Evolutionary conservation across 2,797 vertebrate species (phyloP).

Genomic region (Geranospiza caerulescens): DNA sequence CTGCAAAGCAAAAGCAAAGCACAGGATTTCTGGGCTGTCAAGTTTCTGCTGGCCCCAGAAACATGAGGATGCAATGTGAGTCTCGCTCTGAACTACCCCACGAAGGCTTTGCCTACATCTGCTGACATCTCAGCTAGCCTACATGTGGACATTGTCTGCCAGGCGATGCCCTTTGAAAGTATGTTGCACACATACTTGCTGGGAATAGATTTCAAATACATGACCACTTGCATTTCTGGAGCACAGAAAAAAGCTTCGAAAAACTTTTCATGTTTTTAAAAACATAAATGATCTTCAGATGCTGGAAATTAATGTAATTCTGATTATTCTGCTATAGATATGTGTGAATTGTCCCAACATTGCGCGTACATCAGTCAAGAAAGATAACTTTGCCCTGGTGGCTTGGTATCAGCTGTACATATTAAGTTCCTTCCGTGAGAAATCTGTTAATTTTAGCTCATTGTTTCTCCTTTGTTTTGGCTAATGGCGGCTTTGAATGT

Average conservation of each 20-base stretch:
- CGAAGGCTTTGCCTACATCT: not conserved
- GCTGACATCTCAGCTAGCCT: not conserved
- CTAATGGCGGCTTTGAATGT: not conserved
- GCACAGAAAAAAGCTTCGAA: not conserved
- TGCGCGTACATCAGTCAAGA: not conserved
- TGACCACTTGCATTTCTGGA: not conserved
- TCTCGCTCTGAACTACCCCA: not conserved
- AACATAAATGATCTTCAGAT: not conserved
- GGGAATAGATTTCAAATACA: conserved; percentile 30
- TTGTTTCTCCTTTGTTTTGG: not conserved
- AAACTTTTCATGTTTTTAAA: not conserved
- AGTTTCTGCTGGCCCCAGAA: conserved; percentile 5
- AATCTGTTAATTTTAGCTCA: not conserved
- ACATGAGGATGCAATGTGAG: not conserved
- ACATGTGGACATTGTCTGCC: not conserved
- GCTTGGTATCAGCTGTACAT: not conserved
- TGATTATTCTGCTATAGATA: not conserved
- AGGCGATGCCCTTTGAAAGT: conserved; percentile 19
- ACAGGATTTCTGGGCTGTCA: not conserved
- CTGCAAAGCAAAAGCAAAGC: not conserved
- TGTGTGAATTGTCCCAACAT: not conserved
- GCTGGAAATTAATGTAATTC: not conserved
- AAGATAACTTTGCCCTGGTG: not conserved
- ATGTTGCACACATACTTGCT: not conserved
- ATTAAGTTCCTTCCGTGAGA: not conserved